Conservation (phyloP, 30 jellyfish, hydroid and myxozoan genomes). For the Hydractinia symbiolongicarpus region DNA sequence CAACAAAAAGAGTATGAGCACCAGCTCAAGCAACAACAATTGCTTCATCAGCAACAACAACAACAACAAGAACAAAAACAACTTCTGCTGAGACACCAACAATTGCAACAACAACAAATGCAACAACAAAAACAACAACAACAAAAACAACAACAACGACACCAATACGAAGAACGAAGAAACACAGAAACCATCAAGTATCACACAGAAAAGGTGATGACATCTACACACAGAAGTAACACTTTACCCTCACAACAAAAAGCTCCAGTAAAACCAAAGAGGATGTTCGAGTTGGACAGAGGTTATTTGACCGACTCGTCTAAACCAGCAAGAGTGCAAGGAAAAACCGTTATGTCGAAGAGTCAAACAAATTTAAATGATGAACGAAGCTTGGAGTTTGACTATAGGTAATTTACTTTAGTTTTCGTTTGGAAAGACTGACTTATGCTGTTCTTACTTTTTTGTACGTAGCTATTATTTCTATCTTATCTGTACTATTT, state of each 20-base stretch:
- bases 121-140: not conserved
- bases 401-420: no score
- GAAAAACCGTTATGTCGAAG: not conserved
- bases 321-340: not conserved
- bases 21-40: not conserved
- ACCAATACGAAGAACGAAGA: not conserved
- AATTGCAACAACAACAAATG: not conserved
- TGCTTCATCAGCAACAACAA: not conserved
- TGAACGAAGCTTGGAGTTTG: no score
- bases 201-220: not conserved
- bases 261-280: constrained; percentile 4
- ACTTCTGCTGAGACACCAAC: not conserved
- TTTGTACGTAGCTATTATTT: no score
- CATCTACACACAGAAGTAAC: no score
- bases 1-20: not conserved
- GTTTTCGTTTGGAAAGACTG: no score
- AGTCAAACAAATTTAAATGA: not conserved
- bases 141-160: not conserved
- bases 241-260: not conserved
- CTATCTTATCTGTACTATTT: no score
- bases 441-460: no score
- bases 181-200: not conserved
- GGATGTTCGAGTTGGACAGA: not conserved
- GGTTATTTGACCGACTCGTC: constrained; percentile 1
- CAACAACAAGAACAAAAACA: not conserved